phyloP scores from a whole-genome alignment of 1,140 invertebrate species.

The Sogatella furcifera region DNA sequence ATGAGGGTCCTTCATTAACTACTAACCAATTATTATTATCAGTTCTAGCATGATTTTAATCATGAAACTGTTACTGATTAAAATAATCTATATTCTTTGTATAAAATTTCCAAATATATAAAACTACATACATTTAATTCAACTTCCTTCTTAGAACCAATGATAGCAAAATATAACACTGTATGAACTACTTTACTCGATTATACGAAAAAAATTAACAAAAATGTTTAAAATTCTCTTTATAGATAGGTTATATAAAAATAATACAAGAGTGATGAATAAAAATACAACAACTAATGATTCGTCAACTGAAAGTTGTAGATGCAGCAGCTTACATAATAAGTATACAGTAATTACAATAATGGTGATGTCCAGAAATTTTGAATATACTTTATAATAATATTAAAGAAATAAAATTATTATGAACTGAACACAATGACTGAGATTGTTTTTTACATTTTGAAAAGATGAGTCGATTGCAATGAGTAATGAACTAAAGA shows the following conservation, averaged over 20 bases:
- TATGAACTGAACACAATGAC: not conserved
- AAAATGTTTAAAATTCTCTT: not conserved
- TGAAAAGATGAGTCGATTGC: too few species aligned
- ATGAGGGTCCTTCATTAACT: not conserved
- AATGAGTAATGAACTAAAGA: not conserved
- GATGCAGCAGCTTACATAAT: not conserved
- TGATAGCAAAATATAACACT: not conserved
- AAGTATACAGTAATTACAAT: not conserved
- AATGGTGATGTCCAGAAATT: not conserved
- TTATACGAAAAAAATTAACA: not conserved
- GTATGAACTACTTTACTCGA: not conserved
- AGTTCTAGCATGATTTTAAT: not conserved
- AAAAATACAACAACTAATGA: not conserved
- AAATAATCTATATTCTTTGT: not conserved
- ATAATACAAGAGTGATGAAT: not conserved
- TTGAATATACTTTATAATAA: not conserved
- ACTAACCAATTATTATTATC: not conserved
- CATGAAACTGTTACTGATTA: not conserved
- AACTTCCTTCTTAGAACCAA: not conserved
- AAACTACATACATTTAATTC: not conserved
- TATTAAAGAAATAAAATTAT: not conserved
- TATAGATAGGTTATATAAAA: not conserved
- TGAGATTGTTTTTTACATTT: not conserved
- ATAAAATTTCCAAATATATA: not conserved
- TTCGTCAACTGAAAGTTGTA: not conserved